Percentiles rank a stretch among this genome's conserved stretches.
Evolutionary conservation across 1,140 invertebrate species (phyloP).

Genomic region (Pachypsylla venusta): DNA sequence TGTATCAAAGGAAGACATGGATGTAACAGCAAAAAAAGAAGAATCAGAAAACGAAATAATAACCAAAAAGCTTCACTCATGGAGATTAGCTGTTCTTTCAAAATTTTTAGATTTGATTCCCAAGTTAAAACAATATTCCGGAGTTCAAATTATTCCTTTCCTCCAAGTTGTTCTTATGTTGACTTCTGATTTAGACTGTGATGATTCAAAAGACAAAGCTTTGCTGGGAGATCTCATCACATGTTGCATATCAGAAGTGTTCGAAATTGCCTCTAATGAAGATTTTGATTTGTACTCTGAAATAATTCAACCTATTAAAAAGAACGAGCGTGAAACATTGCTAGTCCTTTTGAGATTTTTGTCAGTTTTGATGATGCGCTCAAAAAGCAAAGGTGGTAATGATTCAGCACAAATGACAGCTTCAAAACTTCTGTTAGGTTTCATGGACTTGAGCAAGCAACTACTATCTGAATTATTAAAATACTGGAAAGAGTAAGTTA

Average conservation of each 20-base stretch:
- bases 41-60: slow-evolving; percentile 30
- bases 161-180: slow-evolving; percentile 83
- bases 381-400: slow-evolving; percentile 1
- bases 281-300: neutral
- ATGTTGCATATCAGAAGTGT: neutral
- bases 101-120: slow-evolving; percentile 46
- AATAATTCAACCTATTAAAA: neutral
- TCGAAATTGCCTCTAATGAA: neutral
- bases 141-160: slow-evolving; percentile 74
- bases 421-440: neutral
- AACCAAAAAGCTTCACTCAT: slow-evolving; percentile 37
- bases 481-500: slow-evolving; percentile 4
- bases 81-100: slow-evolving; percentile 51
- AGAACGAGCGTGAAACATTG: neutral
- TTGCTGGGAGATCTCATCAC: neutral
- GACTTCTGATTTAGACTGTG: slow-evolving; percentile 73
- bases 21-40: slow-evolving; percentile 31
- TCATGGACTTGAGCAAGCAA: neutral
- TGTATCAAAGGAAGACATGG: slow-evolving; percentile 26
- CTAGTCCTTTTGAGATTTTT: neutral
- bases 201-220: slow-evolving; percentile 53
- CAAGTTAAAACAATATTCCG: slow-evolving; percentile 43
- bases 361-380: neutral
- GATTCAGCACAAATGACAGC: neutral
- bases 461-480: neutral